A percentile compares a stretch with the other conserved stretches of the same genome.
phyloP scores from a whole-genome alignment of 2,888 invertebrate genomes.

The Seira ritae region DNA sequence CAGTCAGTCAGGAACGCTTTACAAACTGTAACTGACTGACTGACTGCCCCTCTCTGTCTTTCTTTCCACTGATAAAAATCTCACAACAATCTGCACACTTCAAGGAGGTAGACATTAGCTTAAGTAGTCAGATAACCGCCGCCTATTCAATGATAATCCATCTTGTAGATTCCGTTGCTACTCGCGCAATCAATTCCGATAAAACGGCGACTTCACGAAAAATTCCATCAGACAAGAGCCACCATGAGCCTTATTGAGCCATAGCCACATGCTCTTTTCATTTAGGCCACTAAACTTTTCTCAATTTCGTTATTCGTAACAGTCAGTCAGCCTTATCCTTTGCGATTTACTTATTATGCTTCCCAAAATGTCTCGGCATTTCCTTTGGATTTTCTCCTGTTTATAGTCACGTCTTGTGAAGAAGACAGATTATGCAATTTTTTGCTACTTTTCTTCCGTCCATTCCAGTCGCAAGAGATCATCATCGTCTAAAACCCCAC shows the following conservation, averaged over 20 bases:
- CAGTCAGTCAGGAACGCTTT: not conserved
- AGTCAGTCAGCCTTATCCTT: not conserved
- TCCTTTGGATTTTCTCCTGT: conserved; percentile 28
- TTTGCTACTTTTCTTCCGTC: conserved; percentile 35
- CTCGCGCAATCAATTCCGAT: not conserved
- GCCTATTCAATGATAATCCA: not conserved
- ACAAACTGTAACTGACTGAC: not conserved
- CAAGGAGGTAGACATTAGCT: conserved; percentile 17
- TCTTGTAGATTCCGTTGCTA: not conserved
- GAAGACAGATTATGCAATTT: conserved; percentile 55
- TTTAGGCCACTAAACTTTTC: not conserved
- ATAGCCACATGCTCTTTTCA: not conserved
- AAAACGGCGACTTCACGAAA: no score
- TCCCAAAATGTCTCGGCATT: conserved; percentile 13
- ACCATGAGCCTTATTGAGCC: no score
- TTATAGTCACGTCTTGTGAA: conserved; percentile 39
- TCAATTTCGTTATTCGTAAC: not conserved
- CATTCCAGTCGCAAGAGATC: conserved; percentile 33
- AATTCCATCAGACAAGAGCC: not conserved
- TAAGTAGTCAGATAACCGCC: conserved; percentile 9
- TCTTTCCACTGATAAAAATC: not conserved
- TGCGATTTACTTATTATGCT: not conserved
- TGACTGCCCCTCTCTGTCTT: not conserved
- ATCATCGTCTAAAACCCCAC: no score
- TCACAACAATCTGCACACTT: conserved; percentile 17